Conservation (phyloP, 2,797 vertebrate genomes). For the Sparus aurata region DNA sequence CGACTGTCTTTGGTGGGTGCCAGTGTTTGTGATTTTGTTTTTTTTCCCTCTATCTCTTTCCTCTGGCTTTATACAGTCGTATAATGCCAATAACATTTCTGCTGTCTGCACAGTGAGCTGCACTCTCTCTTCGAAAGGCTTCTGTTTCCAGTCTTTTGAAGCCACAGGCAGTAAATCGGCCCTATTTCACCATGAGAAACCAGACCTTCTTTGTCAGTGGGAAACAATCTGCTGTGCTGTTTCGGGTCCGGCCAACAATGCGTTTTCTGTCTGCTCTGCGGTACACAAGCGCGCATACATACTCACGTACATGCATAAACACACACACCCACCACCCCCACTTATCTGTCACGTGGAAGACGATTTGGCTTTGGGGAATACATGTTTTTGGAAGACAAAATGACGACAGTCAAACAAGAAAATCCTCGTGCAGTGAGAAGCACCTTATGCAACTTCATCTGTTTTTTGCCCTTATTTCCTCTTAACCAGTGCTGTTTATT, state of each 20-base stretch:
- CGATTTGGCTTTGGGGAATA: conserved; percentile 74
- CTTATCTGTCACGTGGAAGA: conserved; percentile 68
- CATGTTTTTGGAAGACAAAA: conserved; percentile 79
- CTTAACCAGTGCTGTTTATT: background rate
- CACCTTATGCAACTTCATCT: conserved; percentile 50
- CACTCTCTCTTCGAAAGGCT: conserved; percentile 67
- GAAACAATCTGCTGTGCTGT: conserved; percentile 83
- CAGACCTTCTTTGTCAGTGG: conserved; percentile 79
- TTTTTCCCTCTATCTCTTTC: conserved; percentile 6
- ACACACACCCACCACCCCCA: conserved; percentile 24
- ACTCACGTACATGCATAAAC: conserved; percentile 17
- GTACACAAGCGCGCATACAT: conserved; percentile 35
- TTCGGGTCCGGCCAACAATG: conserved; percentile 76
- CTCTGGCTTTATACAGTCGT: conserved; percentile 53
- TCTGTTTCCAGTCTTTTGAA: conserved; percentile 80
- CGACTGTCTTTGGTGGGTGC: conserved; percentile 15
- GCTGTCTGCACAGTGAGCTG: conserved; percentile 68
- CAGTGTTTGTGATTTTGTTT: conserved; percentile 27
- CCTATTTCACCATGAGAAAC: conserved; percentile 80
- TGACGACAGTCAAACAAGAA: conserved; percentile 65
- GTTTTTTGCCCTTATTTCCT: conserved; percentile 44
- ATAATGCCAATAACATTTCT: conserved; percentile 67
- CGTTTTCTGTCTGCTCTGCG: conserved; percentile 67
- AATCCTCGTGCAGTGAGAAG: conserved; percentile 48
- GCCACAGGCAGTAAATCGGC: conserved; percentile 81